phyloP scores from a whole-genome alignment of 1,140 invertebrate species.

The Polyergus mexicanus region DNA sequence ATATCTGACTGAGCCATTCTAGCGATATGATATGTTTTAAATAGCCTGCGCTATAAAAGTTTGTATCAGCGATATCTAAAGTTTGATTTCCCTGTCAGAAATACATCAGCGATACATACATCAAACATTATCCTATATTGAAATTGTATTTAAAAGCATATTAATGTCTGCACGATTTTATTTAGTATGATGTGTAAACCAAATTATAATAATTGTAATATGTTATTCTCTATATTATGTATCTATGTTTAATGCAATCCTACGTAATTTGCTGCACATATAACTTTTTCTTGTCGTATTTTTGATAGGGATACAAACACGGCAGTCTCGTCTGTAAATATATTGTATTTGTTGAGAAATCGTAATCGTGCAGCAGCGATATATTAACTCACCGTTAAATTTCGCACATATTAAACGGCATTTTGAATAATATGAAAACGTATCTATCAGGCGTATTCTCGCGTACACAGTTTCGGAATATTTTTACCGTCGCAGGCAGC shows the following conservation, averaged over 20 bases:
- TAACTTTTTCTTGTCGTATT: too few relatives aligned
- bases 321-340: too few relatives aligned
- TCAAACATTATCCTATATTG: neutral
- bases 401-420: neutral
- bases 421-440: slow-evolving; percentile 31
- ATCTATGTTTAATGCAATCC: neutral
- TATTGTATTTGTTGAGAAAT: too few relatives aligned
- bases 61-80: neutral
- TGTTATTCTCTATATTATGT: neutral
- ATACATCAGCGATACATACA: neutral
- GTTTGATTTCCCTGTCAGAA: slow-evolving; percentile 12
- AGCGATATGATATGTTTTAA: slow-evolving; percentile 29
- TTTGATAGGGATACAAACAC: too few relatives aligned
- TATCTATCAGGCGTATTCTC: neutral
- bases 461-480: neutral
- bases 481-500: neutral
- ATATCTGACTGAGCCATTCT: neutral
- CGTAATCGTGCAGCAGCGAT: too few relatives aligned
- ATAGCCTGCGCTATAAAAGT: neutral
- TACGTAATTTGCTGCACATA: neutral
- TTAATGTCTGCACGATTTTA: neutral
- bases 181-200: neutral
- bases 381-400: too few relatives aligned
- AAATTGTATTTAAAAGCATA: neutral
- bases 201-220: neutral